A percentile compares a stretch with the other conserved stretches of the same genome.
Conservation (phyloP, 2,113 vertebrate genomes). For the Electrona antarctica region DNA sequence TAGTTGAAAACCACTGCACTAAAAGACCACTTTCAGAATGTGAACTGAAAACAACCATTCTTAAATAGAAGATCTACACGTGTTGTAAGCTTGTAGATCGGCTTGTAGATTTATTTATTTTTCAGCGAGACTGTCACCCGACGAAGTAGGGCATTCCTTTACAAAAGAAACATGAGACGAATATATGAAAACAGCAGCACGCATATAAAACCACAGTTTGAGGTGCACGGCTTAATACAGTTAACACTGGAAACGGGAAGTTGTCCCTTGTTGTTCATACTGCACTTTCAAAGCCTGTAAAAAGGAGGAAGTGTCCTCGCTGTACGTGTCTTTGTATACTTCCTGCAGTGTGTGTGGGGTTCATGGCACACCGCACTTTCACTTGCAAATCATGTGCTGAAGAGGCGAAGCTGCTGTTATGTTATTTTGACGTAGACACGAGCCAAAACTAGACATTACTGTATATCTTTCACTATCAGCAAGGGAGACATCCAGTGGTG, state of each 20-base stretch:
- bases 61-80: too few relatives aligned
- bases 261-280: neutral
- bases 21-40: too few relatives aligned
- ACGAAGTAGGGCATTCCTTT: too few relatives aligned
- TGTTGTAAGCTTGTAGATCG: too few relatives aligned
- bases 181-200: neutral
- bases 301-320: neutral
- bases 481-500: too few relatives aligned
- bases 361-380: slow-evolving; percentile 38
- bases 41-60: too few relatives aligned
- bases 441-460: too few relatives aligned
- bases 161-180: neutral
- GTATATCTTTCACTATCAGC: too few relatives aligned
- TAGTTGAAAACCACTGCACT: too few relatives aligned
- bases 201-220: too few relatives aligned
- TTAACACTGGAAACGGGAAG: neutral
- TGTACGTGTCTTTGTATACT: neutral
- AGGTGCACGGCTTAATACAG: too few relatives aligned
- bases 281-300: neutral
- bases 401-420: neutral
- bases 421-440: too few relatives aligned
- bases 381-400: slow-evolving; percentile 53
- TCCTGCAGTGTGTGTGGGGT: slow-evolving; percentile 4
- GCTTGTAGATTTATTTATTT: neutral
- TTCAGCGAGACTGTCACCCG: neutral